These are phyloP conservation scores for Etheostoma nigrum DNA, from an alignment of 2,797 vertebrate species.

Conservation along the genomic window DNA sequence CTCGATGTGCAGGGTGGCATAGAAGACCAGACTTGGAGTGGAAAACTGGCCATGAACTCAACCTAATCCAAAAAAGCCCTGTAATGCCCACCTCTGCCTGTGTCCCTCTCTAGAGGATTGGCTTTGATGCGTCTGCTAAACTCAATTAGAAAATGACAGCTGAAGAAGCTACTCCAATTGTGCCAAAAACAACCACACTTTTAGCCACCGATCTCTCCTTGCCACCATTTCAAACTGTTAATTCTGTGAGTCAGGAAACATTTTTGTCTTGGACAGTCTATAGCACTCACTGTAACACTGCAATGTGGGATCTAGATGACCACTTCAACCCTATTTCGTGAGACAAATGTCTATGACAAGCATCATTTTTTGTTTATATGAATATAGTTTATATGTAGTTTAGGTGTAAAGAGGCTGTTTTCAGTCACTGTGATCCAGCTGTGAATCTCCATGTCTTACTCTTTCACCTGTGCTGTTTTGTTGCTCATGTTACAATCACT, in stretches of 20 bases:
- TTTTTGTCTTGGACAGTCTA: constrained; percentile 19
- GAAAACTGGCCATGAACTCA: constrained; percentile 78
- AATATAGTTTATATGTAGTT: constrained; percentile 27
- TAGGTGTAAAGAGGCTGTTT: constrained; percentile 55
- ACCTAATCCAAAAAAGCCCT: constrained; percentile 79
- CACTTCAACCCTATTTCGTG: constrained; percentile 31
- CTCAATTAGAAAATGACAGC: constrained; percentile 80
- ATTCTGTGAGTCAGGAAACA: constrained; percentile 26
- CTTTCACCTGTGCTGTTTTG: constrained; percentile 43
- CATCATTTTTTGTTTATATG: constrained; percentile 33
- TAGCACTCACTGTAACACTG: constrained; percentile 53
- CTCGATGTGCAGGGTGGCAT: constrained; percentile 66
- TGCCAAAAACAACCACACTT: constrained; percentile 73
- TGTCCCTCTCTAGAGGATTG: constrained; percentile 60
- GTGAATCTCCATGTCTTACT: constrained; percentile 27
- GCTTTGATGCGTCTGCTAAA: constrained; percentile 67
- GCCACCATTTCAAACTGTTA: constrained; percentile 30
- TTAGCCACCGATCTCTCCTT: constrained; percentile 40
- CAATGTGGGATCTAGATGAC: constrained; percentile 39
- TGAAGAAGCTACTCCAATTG: constrained; percentile 70
- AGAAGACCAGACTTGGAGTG: constrained; percentile 82
- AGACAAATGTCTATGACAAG: constrained; percentile 33
- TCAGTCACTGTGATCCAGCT: constrained; percentile 77
- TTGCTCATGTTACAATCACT: constrained; percentile 60
- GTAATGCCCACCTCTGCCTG: constrained; percentile 72